phyloP scores from a whole-genome alignment of 2,888 invertebrate genomes.

The Eilema griseolum region DNA sequence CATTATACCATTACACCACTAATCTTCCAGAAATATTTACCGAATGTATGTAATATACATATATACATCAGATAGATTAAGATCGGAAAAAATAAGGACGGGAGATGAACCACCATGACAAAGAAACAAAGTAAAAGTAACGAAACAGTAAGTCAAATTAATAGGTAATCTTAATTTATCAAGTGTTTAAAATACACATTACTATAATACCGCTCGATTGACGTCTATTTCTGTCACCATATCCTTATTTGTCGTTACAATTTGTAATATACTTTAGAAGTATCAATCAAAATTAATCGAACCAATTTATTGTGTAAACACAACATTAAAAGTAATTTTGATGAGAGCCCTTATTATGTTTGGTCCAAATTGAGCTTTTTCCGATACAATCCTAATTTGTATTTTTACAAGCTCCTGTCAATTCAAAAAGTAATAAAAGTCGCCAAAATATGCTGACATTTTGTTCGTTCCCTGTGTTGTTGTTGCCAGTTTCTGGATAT shows the following conservation, averaged over 20 bases:
- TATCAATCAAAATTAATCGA: not conserved
- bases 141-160: no score
- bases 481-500: no score
- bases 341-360: not conserved
- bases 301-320: not conserved
- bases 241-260: not conserved
- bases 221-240: not conserved
- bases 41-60: no score
- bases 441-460: not conserved
- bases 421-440: not conserved
- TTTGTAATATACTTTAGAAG: not conserved
- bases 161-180: no score
- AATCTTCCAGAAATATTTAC: no score
- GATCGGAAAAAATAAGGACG: no score
- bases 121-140: no score
- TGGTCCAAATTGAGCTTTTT: not conserved
- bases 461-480: not conserved
- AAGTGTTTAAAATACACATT: no score
- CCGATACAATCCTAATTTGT: not conserved
- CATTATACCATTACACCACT: no score
- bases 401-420: not conserved
- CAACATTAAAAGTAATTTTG: slow-evolving; percentile 2
- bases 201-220: no score
- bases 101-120: no score
- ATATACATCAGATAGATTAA: no score